Evolutionary conservation across 37 sponge, comb jelly and placozoan species (phyloP).

Genomic region (Ianthella basta): DNA sequence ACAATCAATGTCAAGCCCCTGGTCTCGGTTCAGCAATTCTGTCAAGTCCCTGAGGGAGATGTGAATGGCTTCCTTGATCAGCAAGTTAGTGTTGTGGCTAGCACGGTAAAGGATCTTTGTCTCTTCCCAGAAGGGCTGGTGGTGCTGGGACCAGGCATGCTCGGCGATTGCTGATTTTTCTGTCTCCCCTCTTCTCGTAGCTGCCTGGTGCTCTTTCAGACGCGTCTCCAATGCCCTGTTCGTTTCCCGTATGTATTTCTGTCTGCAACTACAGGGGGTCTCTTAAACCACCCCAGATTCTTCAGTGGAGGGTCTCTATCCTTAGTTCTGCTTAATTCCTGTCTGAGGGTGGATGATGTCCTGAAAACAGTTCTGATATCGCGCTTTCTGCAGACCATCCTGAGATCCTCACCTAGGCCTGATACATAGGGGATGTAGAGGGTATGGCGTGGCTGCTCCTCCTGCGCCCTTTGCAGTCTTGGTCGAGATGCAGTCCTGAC

Average conservation of each 20-base stretch:
- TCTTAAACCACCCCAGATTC: conserved; percentile 19
- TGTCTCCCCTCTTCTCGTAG: conserved; percentile 26
- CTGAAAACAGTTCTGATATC: conserved; percentile 9
- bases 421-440: conserved; percentile 11
- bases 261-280: conserved; percentile 32
- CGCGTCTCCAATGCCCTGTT: conserved; percentile 32
- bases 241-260: conserved; percentile 24
- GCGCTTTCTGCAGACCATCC: neutral
- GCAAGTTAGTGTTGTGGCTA: neutral
- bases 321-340: conserved; percentile 8
- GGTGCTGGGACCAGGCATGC: conserved; percentile 13
- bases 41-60: neutral
- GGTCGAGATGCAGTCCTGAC: neutral
- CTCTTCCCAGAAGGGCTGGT: conserved; percentile 5
- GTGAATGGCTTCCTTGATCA: conserved; percentile 11
- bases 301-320: neutral
- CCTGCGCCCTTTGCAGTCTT: neutral
- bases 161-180: conserved; percentile 26
- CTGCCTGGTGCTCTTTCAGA: conserved; percentile 37
- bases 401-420: neutral
- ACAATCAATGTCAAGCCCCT: neutral
- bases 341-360: conserved; percentile 14
- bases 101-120: neutral
- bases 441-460: conserved; percentile 2
- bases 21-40: neutral